Evolutionary conservation across 2,888 invertebrate genomes (phyloP).

Genomic region (Norana najaformis): DNA sequence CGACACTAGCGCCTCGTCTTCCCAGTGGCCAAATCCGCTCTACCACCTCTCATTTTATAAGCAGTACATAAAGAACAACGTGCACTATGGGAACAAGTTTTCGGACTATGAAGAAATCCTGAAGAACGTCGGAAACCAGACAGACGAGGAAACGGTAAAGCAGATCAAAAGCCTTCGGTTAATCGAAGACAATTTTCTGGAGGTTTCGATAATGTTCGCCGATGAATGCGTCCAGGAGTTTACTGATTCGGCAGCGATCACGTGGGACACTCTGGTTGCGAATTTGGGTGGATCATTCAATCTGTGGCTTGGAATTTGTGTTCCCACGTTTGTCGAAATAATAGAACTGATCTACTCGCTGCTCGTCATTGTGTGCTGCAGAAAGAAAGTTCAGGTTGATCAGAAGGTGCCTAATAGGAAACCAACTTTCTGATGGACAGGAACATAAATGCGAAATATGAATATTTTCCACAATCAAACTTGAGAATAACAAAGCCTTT

Average conservation of each 20-base stretch:
- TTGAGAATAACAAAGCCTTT: too few species aligned
- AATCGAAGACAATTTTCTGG: conserved; percentile 9
- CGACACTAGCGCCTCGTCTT: not conserved
- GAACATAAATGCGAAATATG: too few species aligned
- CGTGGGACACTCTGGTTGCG: conserved; percentile 19
- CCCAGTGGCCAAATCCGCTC: conserved; percentile 10
- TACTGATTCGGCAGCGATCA: not conserved
- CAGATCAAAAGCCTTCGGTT: not conserved
- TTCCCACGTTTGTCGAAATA: not conserved
- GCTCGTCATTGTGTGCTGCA: not conserved
- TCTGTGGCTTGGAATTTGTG: conserved; percentile 20
- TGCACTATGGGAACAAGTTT: not conserved
- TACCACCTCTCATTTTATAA: conserved; percentile 8
- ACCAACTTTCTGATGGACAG: too few species aligned
- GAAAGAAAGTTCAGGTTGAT: not conserved
- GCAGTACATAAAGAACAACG: not conserved
- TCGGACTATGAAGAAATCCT: conserved; percentile 1
- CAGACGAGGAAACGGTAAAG: not conserved
- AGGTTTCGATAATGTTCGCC: not conserved
- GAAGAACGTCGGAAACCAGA: not conserved
- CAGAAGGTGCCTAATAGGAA: not conserved
- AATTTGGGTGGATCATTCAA: conserved; percentile 16
- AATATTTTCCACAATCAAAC: too few species aligned
- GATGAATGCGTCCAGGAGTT: not conserved
- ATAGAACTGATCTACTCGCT: not conserved